Conservation (phyloP, 2,797 vertebrate species). For the Sardinella longiceps region DNA sequence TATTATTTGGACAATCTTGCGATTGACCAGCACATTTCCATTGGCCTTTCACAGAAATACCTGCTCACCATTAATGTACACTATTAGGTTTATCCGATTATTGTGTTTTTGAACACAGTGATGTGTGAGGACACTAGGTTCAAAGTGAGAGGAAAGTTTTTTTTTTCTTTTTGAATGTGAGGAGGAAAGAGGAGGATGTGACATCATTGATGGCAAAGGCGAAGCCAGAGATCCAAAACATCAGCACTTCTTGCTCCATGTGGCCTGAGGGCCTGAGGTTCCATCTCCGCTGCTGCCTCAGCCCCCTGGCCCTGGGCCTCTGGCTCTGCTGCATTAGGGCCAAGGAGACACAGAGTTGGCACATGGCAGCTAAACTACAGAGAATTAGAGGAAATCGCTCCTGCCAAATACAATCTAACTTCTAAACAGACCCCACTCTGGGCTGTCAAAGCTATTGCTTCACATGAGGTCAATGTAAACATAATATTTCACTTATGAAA, state of each 20-base stretch:
- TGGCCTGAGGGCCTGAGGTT: background rate
- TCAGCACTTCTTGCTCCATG: background rate
- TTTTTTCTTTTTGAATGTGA: too few species aligned
- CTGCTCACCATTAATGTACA: background rate
- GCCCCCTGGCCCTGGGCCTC: too few species aligned
- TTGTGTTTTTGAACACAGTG: background rate
- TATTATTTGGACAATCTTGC: too few species aligned
- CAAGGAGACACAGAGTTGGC: background rate
- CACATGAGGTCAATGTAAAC: background rate
- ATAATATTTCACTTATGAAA: constrained; percentile 8
- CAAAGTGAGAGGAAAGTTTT: background rate
- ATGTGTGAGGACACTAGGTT: background rate
- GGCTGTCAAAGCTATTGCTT: background rate
- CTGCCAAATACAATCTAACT: background rate
- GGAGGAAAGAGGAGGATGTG: background rate
- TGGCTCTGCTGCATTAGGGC: background rate
- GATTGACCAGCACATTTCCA: too few species aligned
- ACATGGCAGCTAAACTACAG: constrained; percentile 8
- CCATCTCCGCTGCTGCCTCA: background rate
- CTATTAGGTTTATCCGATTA: background rate
- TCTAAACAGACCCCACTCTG: background rate
- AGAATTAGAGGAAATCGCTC: constrained; percentile 38
- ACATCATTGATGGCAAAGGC: background rate
- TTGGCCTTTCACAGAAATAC: too few species aligned
- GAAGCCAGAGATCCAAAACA: background rate